Conservation (phyloP, 1,140 invertebrate species). For the Aphis craccivora region DNA sequence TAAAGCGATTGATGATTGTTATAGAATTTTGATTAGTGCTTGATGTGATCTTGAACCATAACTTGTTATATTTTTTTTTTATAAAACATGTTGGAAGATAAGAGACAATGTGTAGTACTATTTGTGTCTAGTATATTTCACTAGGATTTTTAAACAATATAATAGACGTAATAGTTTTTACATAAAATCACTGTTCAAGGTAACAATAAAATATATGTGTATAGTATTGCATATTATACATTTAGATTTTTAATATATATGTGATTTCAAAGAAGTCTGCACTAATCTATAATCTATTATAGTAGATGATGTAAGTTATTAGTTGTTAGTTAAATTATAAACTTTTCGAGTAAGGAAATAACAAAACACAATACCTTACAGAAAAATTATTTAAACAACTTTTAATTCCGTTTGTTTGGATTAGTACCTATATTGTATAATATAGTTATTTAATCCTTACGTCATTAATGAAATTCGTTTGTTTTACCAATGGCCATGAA, state of each 20-base stretch:
- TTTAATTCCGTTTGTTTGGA: neutral
- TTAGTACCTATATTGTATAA: neutral
- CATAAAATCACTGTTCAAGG: conserved; percentile 43
- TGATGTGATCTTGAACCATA: conserved; percentile 1
- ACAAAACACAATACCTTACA: neutral
- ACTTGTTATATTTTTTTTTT: conserved; percentile 36
- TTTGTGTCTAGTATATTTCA: neutral
- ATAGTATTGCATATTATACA: neutral
- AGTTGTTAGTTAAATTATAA: neutral
- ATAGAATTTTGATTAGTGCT: neutral
- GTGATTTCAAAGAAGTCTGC: neutral
- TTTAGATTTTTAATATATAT: neutral
- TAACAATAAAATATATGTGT: neutral
- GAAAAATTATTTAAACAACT: neutral
- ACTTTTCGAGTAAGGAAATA: neutral
- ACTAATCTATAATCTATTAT: conserved; percentile 30
- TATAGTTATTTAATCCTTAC: neutral
- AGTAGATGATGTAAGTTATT: neutral
- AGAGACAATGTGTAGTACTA: neutral
- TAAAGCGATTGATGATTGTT: neutral
- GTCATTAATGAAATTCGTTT: neutral
- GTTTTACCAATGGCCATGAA: conserved; percentile 5
- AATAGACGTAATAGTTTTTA: neutral
- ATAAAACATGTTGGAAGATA: neutral
- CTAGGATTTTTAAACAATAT: neutral